These are phyloP conservation scores for Halichoerus grypus DNA, from an alignment of 2,113 vertebrate species.

Conservation along the genomic window DNA sequence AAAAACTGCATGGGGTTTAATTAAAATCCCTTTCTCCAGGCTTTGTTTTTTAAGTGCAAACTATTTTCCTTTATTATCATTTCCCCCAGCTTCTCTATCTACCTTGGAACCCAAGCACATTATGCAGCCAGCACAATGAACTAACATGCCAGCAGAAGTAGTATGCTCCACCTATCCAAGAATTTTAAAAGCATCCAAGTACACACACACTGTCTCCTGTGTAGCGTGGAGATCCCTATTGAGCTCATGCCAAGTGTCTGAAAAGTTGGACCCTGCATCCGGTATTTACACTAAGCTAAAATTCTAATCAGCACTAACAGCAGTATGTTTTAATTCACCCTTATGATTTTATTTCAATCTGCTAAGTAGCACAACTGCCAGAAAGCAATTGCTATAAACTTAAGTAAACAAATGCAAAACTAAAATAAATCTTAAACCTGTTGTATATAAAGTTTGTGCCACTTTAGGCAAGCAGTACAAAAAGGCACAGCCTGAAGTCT, in stretches of 20 bases:
- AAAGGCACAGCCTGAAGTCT: slow-evolving; percentile 79
- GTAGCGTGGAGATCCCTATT: slow-evolving; percentile 89
- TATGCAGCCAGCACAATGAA: slow-evolving; percentile 78
- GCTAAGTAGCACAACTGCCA: slow-evolving; percentile 91
- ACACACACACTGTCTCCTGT: slow-evolving; percentile 87
- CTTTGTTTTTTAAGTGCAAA: slow-evolving; percentile 31
- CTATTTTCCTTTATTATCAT: not conserved
- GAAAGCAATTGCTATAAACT: slow-evolving; percentile 92
- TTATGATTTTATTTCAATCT: slow-evolving; percentile 93
- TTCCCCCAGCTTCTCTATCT: slow-evolving; percentile 54
- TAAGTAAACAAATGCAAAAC: slow-evolving; percentile 89
- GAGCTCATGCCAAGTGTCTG: slow-evolving; percentile 90
- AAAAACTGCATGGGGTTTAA: not conserved
- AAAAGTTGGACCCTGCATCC: slow-evolving; percentile 93
- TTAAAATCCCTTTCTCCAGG: not conserved
- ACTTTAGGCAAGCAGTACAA: slow-evolving; percentile 81
- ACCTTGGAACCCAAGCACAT: slow-evolving; percentile 76
- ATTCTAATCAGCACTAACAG: slow-evolving; percentile 91
- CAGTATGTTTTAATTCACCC: slow-evolving; percentile 93
- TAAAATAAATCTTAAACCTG: slow-evolving; percentile 85
- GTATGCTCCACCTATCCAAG: slow-evolving; percentile 86
- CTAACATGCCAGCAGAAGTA: slow-evolving; percentile 78
- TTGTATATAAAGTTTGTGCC: slow-evolving; percentile 85
- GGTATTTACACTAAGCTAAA: slow-evolving; percentile 92
- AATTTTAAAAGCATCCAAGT: slow-evolving; percentile 87